Evolutionary conservation across 2,113 vertebrate species (phyloP).

Genomic region (Pycnonotus jocosus): DNA sequence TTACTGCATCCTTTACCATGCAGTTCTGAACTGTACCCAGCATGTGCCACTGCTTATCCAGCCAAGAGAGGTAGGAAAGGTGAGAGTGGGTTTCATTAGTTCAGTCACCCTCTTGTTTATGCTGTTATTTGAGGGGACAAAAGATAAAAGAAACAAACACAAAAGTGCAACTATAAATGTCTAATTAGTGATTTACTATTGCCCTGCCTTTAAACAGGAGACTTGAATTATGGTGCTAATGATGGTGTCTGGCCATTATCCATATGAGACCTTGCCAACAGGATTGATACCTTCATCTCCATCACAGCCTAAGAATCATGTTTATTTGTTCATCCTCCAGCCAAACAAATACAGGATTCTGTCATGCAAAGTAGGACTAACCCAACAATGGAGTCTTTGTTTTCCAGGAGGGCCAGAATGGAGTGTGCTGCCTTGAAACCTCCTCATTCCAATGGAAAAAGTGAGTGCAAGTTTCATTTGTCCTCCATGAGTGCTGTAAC

Average conservation of each 20-base stretch:
- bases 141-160: background rate
- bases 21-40: background rate
- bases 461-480: background rate
- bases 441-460: background rate
- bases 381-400: background rate
- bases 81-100: background rate
- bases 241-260: background rate
- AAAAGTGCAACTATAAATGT: background rate
- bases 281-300: background rate
- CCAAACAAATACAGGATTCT: background rate
- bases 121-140: background rate
- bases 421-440: background rate
- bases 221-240: background rate
- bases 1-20: background rate
- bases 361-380: background rate
- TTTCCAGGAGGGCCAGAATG: background rate
- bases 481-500: background rate
- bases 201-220: background rate
- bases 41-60: background rate
- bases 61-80: background rate
- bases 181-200: background rate
- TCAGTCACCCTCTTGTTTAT: background rate
- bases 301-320: background rate
- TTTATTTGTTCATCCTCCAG: background rate
- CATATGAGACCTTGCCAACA: background rate